Conservation (phyloP, 2,888 invertebrate genomes). For the Chesias legatella region DNA sequence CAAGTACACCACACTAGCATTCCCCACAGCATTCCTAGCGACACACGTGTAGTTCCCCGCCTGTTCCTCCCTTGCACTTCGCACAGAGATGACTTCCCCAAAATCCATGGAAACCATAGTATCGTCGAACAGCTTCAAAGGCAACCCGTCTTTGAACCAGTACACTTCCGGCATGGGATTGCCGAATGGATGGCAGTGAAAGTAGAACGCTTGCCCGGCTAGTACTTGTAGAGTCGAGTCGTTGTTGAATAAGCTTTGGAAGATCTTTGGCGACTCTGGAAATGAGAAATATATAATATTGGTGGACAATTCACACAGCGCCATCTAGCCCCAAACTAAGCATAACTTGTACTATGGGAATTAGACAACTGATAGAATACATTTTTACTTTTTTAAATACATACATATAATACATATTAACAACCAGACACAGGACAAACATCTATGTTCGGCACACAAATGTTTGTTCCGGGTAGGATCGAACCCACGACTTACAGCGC, state of each 20-base stretch:
- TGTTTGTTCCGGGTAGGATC: no score
- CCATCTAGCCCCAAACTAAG: no score
- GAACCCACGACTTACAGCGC: no score
- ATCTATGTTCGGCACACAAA: no score
- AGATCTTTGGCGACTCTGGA: conserved; percentile 69
- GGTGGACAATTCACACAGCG: background rate
- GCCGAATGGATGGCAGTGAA: conserved; percentile 81
- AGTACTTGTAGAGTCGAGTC: conserved; percentile 53
- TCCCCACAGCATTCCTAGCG: conserved; percentile 79
- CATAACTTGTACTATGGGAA: no score
- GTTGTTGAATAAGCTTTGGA: conserved; percentile 48
- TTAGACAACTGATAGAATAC: no score
- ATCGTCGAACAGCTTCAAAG: conserved; percentile 71
- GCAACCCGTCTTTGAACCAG: conserved; percentile 80
- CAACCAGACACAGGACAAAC: no score
- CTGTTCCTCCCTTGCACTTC: conserved; percentile 48
- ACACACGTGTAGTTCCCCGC: conserved; percentile 81
- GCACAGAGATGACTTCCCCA: conserved; percentile 57
- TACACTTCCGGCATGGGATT: conserved; percentile 80
- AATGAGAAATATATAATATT: conserved; percentile 19
- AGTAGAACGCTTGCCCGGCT: conserved; percentile 62
- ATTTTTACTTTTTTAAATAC: no score
- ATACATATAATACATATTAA: no score
- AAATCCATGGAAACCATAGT: conserved; percentile 58
- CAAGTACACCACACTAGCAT: conserved; percentile 58